phyloP scores from a whole-genome alignment of 2,113 vertebrate genomes.

The Anarrhichthys ocellatus region DNA sequence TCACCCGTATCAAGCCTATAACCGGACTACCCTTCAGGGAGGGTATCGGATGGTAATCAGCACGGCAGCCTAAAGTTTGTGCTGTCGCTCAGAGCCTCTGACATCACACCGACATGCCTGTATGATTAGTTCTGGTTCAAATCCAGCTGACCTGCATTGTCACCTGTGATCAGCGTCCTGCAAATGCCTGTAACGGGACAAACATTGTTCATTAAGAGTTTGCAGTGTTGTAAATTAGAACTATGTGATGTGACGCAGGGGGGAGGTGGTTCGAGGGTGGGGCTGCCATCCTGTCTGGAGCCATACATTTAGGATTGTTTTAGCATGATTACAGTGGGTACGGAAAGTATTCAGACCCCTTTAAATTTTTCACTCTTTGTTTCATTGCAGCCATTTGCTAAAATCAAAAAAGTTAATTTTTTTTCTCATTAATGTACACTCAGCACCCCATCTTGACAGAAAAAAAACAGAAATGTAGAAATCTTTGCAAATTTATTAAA shows the following conservation, averaged over 20 bases:
- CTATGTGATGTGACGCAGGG: conserved; percentile 22
- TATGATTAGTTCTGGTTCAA: conserved; percentile 71
- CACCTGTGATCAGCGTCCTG: conserved; percentile 62
- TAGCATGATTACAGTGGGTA: not conserved
- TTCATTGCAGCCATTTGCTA: no score
- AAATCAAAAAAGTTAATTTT: no score
- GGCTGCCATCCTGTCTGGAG: conserved; percentile 29
- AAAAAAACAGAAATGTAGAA: no score
- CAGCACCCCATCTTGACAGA: no score
- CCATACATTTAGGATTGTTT: conserved; percentile 8
- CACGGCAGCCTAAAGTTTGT: conserved; percentile 37
- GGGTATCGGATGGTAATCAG: conserved; percentile 75
- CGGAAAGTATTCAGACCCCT: no score
- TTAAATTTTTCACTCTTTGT: no score
- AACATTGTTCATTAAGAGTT: conserved; percentile 52
- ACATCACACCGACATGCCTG: conserved; percentile 67
- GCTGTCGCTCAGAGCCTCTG: conserved; percentile 58
- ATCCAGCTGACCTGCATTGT: conserved; percentile 67
- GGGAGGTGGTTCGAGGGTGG: not conserved
- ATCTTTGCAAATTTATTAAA: no score
- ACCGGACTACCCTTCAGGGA: conserved; percentile 13
- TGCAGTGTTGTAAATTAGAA: conserved; percentile 34
- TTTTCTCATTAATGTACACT: no score
- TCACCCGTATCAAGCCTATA: conserved; percentile 64
- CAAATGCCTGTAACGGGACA: conserved; percentile 42